These are phyloP conservation scores for Latrodectus elegans DNA, from an alignment of 2,888 invertebrate species.

Conservation along the genomic window DNA sequence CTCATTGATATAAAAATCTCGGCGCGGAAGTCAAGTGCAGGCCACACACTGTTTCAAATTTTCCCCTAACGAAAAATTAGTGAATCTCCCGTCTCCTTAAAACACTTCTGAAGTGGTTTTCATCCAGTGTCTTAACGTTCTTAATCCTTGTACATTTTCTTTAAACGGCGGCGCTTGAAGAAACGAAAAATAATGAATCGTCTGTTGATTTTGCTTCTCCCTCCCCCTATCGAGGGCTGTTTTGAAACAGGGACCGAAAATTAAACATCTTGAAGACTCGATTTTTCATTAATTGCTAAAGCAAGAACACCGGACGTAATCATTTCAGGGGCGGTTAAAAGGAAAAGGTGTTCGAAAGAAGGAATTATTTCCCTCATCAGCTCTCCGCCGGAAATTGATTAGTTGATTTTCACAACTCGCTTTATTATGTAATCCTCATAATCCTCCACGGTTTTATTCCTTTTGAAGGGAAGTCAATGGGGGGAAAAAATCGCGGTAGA, in stretches of 20 bases:
- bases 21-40: slow-evolving; percentile 13
- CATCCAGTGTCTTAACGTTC: slow-evolving; percentile 32
- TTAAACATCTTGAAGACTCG: slow-evolving; percentile 42
- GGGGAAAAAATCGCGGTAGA: not conserved
- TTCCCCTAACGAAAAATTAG: slow-evolving; percentile 36
- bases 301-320: slow-evolving; percentile 50
- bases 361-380: slow-evolving; percentile 25
- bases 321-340: slow-evolving; percentile 54
- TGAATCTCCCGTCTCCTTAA: slow-evolving; percentile 12
- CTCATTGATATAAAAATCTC: slow-evolving; percentile 2
- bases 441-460: slow-evolving; percentile 33
- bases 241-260: slow-evolving; percentile 35
- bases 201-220: slow-evolving; percentile 45
- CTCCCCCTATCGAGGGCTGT: slow-evolving; percentile 15
- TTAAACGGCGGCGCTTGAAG: not conserved
- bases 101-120: slow-evolving; percentile 12
- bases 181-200: slow-evolving; percentile 29
- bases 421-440: slow-evolving; percentile 5
- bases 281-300: slow-evolving; percentile 45
- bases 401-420: slow-evolving; percentile 21
- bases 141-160: slow-evolving; percentile 25
- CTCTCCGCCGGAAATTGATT: slow-evolving; percentile 12
- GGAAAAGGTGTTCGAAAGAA: slow-evolving; percentile 31
- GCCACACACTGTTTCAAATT: slow-evolving; percentile 39
- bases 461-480: not conserved